Evolutionary conservation across 2,888 invertebrate species (phyloP).

Genomic region (Elmis aenea): DNA sequence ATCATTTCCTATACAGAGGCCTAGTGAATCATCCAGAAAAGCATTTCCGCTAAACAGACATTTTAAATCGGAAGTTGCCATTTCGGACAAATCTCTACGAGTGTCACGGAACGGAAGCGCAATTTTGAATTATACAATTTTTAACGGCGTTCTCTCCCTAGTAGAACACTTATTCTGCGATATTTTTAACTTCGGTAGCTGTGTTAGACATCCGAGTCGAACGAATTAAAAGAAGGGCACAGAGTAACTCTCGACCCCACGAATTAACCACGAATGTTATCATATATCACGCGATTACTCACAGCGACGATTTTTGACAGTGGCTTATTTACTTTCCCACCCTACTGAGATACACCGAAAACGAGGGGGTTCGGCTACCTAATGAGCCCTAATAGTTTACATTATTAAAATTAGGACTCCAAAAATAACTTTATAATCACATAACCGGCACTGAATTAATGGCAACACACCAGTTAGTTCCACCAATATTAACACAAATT

Average conservation of each 20-base stretch:
- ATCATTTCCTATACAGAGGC: slow-evolving; percentile 28
- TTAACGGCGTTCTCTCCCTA: slow-evolving; percentile 36
- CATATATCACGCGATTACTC: slow-evolving; percentile 45
- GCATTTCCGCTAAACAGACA: slow-evolving; percentile 23
- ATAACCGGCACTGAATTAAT: too few species aligned
- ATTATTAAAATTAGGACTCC: too few species aligned
- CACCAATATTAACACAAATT: too few species aligned
- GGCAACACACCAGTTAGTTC: too few species aligned
- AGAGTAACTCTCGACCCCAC: slow-evolving; percentile 31
- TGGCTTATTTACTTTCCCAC: slow-evolving; percentile 40
- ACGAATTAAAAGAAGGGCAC: slow-evolving; percentile 29
- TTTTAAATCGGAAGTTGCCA: slow-evolving; percentile 46
- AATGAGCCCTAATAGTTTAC: too few species aligned
- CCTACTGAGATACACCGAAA: slow-evolving; percentile 31
- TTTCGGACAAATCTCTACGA: slow-evolving; percentile 40
- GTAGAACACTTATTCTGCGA: slow-evolving; percentile 24
- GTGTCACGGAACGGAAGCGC: slow-evolving; percentile 41
- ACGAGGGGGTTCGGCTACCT: too few species aligned
- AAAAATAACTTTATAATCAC: too few species aligned
- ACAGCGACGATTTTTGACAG: slow-evolving; percentile 42
- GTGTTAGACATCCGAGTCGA: slow-evolving; percentile 29
- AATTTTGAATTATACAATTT: slow-evolving; percentile 46
- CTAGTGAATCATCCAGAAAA: slow-evolving; percentile 26
- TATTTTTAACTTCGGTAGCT: slow-evolving; percentile 23
- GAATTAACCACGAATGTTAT: slow-evolving; percentile 42